Evolutionary conservation across 2,113 vertebrate species (phyloP), one percentile per base, ranked within the genome.

Genomic region (Pteronura brasiliensis): DNA sequence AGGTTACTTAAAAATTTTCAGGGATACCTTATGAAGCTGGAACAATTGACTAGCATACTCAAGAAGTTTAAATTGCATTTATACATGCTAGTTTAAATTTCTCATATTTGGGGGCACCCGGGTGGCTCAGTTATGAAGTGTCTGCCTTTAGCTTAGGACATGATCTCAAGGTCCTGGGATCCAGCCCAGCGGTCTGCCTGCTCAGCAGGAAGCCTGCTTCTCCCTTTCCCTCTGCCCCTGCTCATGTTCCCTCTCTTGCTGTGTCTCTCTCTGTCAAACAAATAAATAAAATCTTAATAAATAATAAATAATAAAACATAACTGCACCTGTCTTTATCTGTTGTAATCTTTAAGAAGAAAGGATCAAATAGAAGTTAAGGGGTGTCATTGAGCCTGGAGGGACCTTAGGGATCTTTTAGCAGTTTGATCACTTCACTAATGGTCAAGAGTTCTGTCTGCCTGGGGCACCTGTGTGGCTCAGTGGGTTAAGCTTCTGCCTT

Each of bases 341-440:
- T 34, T 93, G 25, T 88, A 39, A 90, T 93, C 67, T 83, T 63
- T 29, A 86, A 77, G 61, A 87, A 90, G 74, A 93, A 93, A 93
- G 42, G 86, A 82, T 63, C 8, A 74, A 29, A 52, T 36, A 59
- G 34, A 89, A 93, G 47, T 80, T 94, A 59, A 81, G 39, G 15
- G n/a, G 61, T 93, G 34, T 61, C 44, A 72, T 36, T 89, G 65
- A 77, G 15, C 79, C 77, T 65, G 77, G 71, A 88, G 67, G 42
- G 29, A 95, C 31, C 15, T 89, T 34, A 88, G 25, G 15, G 79
- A 83, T 17, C 29, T 79, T 84, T 55, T 20, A 74, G 65, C 57
- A 79, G n/a, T 88, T 83, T 0, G 1, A 61, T 42, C 65, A 55
- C 25, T 79, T 88, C 83, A 69, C 0, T 6, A 11, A 91, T 12